A percentile compares a stretch with the other conserved stretches of the same genome.
Conservation (phyloP, 1,140 invertebrate genomes). For the Apolygus lucorum region DNA sequence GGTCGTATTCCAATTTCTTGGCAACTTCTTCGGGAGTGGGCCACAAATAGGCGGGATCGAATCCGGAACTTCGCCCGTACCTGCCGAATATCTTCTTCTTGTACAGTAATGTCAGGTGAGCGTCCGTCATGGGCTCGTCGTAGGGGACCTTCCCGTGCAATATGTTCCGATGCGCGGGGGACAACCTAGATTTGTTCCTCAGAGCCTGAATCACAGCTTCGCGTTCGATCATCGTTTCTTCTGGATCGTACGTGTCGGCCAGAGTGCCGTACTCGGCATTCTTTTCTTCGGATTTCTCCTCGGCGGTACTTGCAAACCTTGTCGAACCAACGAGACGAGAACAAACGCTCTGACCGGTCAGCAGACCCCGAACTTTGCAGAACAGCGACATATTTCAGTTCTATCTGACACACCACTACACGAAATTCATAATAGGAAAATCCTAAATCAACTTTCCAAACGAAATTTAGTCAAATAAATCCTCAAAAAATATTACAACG, state of each 20-base stretch:
- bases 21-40: conserved; percentile 47
- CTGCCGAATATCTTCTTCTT: conserved; percentile 47
- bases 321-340: too few species aligned
- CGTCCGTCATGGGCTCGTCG: conserved; percentile 37
- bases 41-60: conserved; percentile 47
- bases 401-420: too few species aligned
- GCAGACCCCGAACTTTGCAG: too few species aligned
- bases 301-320: too few species aligned
- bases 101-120: conserved; percentile 50
- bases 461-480: too few species aligned
- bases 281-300: too few species aligned
- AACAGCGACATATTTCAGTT: too few species aligned
- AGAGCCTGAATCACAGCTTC: conserved; percentile 39
- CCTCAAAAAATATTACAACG: too few species aligned
- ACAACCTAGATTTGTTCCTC: conserved; percentile 52
- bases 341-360: too few species aligned
- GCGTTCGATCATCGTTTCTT: conserved; percentile 12
- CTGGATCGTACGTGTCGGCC: conserved; percentile 8
- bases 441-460: too few species aligned
- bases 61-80: conserved; percentile 45
- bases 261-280: neutral
- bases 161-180: conserved; percentile 45
- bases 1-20: conserved; percentile 51
- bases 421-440: too few species aligned
- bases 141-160: conserved; percentile 45